Evolutionary conservation across 2,888 invertebrate genomes (phyloP), one percentile per base, ranked within the genome.

Genomic region (Ormyrus labotus): DNA sequence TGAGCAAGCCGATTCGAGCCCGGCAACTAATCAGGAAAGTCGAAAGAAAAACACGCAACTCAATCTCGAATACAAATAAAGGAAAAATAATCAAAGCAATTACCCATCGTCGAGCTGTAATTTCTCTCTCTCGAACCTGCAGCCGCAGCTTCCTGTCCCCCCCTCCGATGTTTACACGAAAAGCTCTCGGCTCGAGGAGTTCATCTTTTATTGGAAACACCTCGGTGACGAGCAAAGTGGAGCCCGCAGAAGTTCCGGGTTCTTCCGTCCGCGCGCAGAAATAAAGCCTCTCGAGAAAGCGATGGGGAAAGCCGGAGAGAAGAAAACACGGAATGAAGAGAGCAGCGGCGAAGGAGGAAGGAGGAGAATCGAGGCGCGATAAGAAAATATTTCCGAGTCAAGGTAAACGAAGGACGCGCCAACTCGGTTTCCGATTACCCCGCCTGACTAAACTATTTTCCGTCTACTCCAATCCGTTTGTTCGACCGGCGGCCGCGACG

Each of bases 351-450:
- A 50, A 61, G 51, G 10, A 11, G 10, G 47, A 19, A 6, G 11
- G 53, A 13, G 19, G 45, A 58, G 63, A 71, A 58, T 55, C 57
- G 19, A 71, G 68, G 68, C 3, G 51, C 58, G 69, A 67, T 58
- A 71, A 65, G 71, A 67, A 78, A 64, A 64, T 71, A 71, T 71
- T 78, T 78, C 60, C 65, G 47, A 47, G 78, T 51, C 47, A 5
- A 64, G 64, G 64, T 58, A 70, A 53, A 34, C 48, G 50, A 57
- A 34, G 61, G 51, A 68, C 50, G 68, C 60, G 68, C 60, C n/a
- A 53, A 69, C 47, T 69, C 13, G 7, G 50, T 60, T 63, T 76
- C 53, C 19, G 47, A 74, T 65, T 74, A 74, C 74, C 8, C 64
- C 34, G 50, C 11, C 48, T 61, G 48, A 64, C 64, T 57, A 57